Base-by-base conservation (phyloP, 2,113 vertebrate species). In the Bagarius yarrelli region DNA sequence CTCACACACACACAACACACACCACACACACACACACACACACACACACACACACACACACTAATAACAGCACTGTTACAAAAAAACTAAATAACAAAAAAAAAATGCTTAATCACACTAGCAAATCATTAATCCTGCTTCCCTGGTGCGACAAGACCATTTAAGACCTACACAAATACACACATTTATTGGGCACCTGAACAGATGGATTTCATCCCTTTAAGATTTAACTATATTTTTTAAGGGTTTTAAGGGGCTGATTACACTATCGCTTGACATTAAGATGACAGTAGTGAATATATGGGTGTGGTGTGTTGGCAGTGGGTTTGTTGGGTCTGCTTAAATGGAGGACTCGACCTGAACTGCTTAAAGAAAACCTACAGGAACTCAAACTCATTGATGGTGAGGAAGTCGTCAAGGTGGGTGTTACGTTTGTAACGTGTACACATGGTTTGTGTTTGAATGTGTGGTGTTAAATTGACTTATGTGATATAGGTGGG, bases 391-490 rank as follows among this genome's bases (percentile, higher is more conserved):
- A 97, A 93, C 93, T 97, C 44, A 97, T 99, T 73, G 97, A 99
- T 90, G 98, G 98, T 72, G 98, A 99, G 84, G 97, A 99, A 90
- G 95, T 99, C 73, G 97, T 98, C 69, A 98, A 99, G 96, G 98
- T 99, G 80, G 76, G 90, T 83, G 70, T 66, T 52, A 23, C 30
- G 11, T 40, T 30, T 73, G 25, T 67, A 18, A 34, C 21, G 50
- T 79, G 32, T 74, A 5, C 8, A 63, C 83, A 53, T 14, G 53
- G 3, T 56, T 40, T 81, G 2, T 25, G 1, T 19, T 0, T 78
- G 11, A 47, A 47, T 60, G 3, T 57, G 67, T 75, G 30, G 44
- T 21, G 56, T 25, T 61, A 19, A 60, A 27, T 36, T 78, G 53
- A 32, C 40, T 14, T 13, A 14, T 25, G 18, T n/a, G 9, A 0